Percentiles rank a stretch among this genome's conserved stretches.
These are phyloP conservation scores for Alcedo quadribrachys DNA, from an alignment of 2,797 vertebrate genomes.

Conservation along the genomic window DNA sequence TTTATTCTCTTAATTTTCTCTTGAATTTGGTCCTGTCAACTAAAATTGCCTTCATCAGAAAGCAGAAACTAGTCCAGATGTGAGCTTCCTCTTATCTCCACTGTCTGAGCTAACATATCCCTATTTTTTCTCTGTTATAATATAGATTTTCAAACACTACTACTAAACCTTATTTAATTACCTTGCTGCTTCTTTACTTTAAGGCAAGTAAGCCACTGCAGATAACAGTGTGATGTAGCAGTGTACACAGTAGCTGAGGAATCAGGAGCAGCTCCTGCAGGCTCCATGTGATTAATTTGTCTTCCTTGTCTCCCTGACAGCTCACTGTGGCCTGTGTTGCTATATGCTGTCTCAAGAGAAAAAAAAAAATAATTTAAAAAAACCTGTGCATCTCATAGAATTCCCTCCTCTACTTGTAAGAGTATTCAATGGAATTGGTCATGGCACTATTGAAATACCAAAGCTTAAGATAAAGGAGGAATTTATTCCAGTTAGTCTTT, in stretches of 20 bases:
- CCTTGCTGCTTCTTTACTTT: not conserved
- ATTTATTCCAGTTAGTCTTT: not conserved
- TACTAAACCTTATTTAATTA: not conserved
- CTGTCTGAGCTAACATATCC: not conserved
- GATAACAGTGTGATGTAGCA: not conserved
- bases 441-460: not conserved
- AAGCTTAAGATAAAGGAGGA: not conserved
- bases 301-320: not conserved
- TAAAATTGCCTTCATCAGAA: constrained; percentile 28
- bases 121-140: not conserved
- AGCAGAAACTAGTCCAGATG: not conserved
- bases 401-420: not conserved
- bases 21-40: not conserved
- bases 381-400: not conserved
- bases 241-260: not conserved
- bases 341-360: too few species aligned
- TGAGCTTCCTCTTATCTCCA: not conserved
- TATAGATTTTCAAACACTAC: not conserved
- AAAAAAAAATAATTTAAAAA: not conserved
- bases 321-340: not conserved
- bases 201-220: not conserved
- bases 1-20: constrained; percentile 18
- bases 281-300: not conserved
- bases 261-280: not conserved
- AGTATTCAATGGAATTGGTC: not conserved